A percentile compares a stretch with the other conserved stretches of the same genome.
Conservation (phyloP, 2,888 invertebrate genomes). For the Coelopa pilipes region DNA sequence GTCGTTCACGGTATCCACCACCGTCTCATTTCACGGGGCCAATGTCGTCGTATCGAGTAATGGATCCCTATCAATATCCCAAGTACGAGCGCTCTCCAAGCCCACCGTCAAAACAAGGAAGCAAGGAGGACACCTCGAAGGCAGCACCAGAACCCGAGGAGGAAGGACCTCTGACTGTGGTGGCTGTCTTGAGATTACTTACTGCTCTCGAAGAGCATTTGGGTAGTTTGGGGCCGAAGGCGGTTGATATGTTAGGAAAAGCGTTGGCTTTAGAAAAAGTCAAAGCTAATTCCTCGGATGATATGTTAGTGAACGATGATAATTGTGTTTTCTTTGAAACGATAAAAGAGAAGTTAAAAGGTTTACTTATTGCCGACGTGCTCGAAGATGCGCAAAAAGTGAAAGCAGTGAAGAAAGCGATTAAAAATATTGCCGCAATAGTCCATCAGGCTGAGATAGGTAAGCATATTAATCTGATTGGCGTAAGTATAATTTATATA, state of each 20-base stretch:
- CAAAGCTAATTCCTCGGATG: conserved; percentile 79
- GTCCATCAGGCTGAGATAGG: conserved; percentile 74
- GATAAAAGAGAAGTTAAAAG: conserved; percentile 86
- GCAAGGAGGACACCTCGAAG: conserved; percentile 48
- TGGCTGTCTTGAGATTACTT: conserved; percentile 77
- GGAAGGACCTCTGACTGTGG: conserved; percentile 70
- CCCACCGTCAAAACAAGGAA: conserved; percentile 36
- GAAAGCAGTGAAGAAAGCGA: conserved; percentile 78
- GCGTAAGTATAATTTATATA: too few relatives aligned
- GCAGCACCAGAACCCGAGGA: conserved; percentile 66
- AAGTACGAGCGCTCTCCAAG: conserved; percentile 56
- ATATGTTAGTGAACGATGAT: conserved; percentile 77
- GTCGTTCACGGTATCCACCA: conserved; percentile 43
- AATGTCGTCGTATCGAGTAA: conserved; percentile 53
- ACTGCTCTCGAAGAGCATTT: conserved; percentile 85
- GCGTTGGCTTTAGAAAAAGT: conserved; percentile 82
- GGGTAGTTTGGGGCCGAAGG: conserved; percentile 85
- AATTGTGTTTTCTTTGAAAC: conserved; percentile 84
- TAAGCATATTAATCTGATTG: conserved; percentile 51
- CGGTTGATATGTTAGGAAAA: conserved; percentile 79
- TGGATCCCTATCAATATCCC: conserved; percentile 62
- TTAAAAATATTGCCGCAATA: conserved; percentile 80
- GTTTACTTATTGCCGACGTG: conserved; percentile 78
- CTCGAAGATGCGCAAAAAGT: conserved; percentile 71
- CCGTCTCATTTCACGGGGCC: conserved; percentile 46